Percentiles rank a stretch among this genome's conserved stretches.
phyloP scores from a whole-genome alignment of 1,140 invertebrate species.

The Metopolophium dirhodum region DNA sequence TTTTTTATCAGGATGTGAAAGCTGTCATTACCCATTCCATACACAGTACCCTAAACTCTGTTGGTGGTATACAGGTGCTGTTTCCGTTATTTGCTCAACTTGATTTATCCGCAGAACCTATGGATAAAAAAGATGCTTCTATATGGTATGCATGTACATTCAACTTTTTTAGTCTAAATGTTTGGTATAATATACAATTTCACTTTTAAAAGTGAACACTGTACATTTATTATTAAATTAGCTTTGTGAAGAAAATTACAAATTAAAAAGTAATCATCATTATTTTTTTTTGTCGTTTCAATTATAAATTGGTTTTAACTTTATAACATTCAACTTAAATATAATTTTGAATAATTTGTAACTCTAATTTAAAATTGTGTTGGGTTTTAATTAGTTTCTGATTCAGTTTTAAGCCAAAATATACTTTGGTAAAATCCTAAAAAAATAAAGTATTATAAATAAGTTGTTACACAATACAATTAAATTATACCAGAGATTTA shows the following conservation, averaged over 20 bases:
- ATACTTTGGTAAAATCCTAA: neutral
- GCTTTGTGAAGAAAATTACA: neutral
- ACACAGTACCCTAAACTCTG: slow-evolving; percentile 97
- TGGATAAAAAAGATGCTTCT: slow-evolving; percentile 81
- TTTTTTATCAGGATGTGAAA: slow-evolving; percentile 85
- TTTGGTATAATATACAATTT: neutral
- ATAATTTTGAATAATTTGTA: neutral
- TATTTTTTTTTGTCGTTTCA: neutral
- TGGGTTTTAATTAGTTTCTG: neutral
- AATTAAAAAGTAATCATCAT: neutral
- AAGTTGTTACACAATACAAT: neutral
- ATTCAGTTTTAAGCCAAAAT: neutral
- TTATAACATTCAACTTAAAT: neutral
- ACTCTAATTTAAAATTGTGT: neutral
- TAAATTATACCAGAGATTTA: neutral
- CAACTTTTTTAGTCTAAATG: neutral
- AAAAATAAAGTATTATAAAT: neutral
- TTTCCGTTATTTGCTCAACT: slow-evolving; percentile 98
- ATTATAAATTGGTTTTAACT: neutral
- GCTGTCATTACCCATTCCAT: slow-evolving; percentile 99
- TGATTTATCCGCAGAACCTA: slow-evolving; percentile 86
- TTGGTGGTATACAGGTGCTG: slow-evolving; percentile 97
- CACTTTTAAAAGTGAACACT: neutral
- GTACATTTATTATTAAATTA: slow-evolving; percentile 8
- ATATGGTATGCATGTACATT: slow-evolving; percentile 73